Conservation (phyloP, 2,113 vertebrate genomes). For the western clawed frog (Xenopus tropicalis) region DNA sequence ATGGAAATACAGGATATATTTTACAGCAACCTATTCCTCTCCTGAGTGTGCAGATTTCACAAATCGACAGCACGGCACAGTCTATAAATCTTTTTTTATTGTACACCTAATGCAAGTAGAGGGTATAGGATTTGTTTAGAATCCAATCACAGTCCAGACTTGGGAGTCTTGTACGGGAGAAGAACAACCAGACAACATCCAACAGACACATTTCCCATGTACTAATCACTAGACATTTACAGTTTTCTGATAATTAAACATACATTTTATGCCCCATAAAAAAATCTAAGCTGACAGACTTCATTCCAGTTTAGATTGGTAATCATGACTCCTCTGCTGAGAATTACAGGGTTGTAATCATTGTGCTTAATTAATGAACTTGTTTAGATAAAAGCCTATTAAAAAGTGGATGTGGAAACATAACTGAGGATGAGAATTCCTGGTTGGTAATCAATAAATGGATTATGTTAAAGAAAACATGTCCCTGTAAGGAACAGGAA, state of each 20-base stretch:
- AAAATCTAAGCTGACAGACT: conserved; percentile 17
- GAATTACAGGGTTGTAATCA: conserved; percentile 33
- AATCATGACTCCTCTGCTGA: conserved; percentile 20
- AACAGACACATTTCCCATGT: neutral
- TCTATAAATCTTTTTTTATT: conserved; percentile 7
- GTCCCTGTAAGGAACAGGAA: neutral
- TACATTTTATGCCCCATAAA: conserved; percentile 26
- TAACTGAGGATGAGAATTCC: conserved; percentile 18
- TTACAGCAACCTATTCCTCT: no score
- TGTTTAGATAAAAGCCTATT: conserved; percentile 43
- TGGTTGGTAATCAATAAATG: conserved; percentile 28
- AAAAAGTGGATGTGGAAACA: conserved; percentile 27
- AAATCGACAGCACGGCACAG: neutral
- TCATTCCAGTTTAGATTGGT: conserved; percentile 30
- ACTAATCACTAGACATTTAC: conserved; percentile 16
- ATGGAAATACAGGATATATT: no score
- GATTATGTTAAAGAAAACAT: conserved; percentile 18
- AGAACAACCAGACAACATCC: no score
- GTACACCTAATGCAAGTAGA: neutral
- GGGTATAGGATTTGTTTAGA: neutral
- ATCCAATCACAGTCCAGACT: neutral
- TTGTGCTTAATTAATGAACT: conserved; percentile 30
- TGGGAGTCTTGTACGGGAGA: neutral
- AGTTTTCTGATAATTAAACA: conserved; percentile 17
- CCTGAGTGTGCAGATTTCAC: no score